These are phyloP conservation scores for Thereuonema tuberculata DNA, from an alignment of 1,140 invertebrate species.

Conservation along the genomic window DNA sequence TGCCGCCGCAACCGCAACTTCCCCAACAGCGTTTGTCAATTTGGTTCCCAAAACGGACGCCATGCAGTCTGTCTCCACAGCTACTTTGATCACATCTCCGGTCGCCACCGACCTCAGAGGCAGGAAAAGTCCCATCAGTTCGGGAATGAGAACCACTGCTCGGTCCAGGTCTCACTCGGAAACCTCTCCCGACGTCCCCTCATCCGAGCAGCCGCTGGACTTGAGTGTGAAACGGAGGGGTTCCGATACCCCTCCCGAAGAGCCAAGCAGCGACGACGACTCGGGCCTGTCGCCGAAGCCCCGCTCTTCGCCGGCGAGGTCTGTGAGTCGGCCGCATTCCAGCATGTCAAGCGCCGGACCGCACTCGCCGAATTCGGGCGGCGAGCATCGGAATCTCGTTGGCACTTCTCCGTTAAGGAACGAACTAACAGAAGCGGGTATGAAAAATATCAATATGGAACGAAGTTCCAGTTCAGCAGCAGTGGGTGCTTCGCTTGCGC, in stretches of 20 bases:
- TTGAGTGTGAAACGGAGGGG: constrained; percentile 14
- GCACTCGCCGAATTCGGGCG: neutral
- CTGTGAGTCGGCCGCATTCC: constrained; percentile 17
- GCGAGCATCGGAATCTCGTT: neutral
- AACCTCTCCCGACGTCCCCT: neutral
- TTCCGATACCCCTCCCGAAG: constrained; percentile 11
- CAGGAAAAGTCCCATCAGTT: neutral
- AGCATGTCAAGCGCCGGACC: constrained; percentile 8
- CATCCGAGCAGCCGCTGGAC: constrained; percentile 17
- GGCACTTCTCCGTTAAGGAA: neutral
- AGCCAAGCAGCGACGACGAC: constrained; percentile 12
- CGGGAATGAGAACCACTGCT: neutral
- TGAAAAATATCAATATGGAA: too few species aligned
- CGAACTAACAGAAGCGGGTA: too few species aligned
- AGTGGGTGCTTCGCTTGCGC: neutral
- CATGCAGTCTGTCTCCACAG: neutral
- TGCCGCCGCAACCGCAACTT: constrained; percentile 9
- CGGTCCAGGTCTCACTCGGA: neutral
- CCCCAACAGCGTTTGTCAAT: neutral
- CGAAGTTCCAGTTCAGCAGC: neutral
- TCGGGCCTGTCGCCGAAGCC: constrained; percentile 4
- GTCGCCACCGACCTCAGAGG: neutral
- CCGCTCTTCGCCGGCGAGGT: constrained; percentile 11
- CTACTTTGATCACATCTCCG: neutral
- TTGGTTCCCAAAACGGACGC: neutral